Evolutionary conservation across 2,797 vertebrate species (phyloP).

Genomic region (Micropoecilia bifurca): DNA sequence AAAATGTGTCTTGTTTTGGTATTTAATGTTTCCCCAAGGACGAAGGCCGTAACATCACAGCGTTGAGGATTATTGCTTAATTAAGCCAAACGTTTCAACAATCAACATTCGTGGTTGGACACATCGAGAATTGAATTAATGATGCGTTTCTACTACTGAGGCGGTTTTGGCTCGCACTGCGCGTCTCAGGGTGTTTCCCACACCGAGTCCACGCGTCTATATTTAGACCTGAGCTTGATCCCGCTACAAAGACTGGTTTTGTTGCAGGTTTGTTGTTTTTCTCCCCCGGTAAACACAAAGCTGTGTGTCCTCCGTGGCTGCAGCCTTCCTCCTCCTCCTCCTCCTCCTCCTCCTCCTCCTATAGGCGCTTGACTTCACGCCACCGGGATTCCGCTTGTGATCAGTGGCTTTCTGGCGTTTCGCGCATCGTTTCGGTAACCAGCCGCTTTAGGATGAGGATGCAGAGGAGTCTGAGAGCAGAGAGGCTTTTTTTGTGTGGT

Average conservation of each 20-base stretch:
- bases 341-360: not conserved
- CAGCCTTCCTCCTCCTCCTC: constrained; percentile 15
- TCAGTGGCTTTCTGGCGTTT: constrained; percentile 41
- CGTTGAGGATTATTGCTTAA: not conserved
- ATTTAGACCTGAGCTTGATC: constrained; percentile 73
- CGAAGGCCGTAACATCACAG: not conserved
- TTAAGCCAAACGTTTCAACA: not conserved
- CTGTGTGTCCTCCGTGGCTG: constrained; percentile 8
- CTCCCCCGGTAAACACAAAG: constrained; percentile 13
- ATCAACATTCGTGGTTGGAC: not conserved
- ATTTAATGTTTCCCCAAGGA: constrained; percentile 4
- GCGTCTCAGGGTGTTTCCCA: constrained; percentile 68
- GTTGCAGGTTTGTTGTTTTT: constrained; percentile 30
- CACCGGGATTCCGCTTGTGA: constrained; percentile 53
- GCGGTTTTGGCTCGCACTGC: constrained; percentile 22
- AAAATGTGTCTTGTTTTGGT: constrained; percentile 9
- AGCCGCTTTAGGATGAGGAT: constrained; percentile 10
- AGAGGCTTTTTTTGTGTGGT: not conserved
- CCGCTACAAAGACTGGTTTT: constrained; percentile 37
- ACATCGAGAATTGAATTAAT: not conserved
- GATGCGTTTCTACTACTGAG: not conserved
- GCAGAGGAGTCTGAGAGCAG: not conserved
- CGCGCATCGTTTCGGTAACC: constrained; percentile 51
- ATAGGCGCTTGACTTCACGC: constrained; percentile 15
- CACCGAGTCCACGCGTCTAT: constrained; percentile 61